Evolutionary conservation across 2,113 vertebrate species (phyloP), one percentile per base, ranked within the genome.

Genomic region (Pavo muticus): DNA sequence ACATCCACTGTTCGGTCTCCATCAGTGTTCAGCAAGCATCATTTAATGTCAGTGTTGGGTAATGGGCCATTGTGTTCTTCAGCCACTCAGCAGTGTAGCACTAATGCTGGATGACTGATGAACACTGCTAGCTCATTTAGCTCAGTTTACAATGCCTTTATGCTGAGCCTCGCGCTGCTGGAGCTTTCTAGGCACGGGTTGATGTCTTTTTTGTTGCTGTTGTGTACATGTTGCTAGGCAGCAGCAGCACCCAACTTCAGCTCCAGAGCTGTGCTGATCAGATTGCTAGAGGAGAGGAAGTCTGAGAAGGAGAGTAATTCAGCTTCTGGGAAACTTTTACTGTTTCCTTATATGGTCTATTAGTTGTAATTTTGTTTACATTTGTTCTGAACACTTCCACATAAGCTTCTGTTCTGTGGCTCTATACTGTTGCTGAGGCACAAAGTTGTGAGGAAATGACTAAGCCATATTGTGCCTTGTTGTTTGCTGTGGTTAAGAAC

Each of bases 171-270:
- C 9, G 32, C 42, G 20, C 17, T 47, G 24, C 75, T 90, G 79
- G 71, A 39, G 8, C 60, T 94, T 95, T 93, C 89, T 85, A 70
- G 45, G 65, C 68, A 79, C 47, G 6, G 9, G 30, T 23, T 70
- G 60, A 94, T 85, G 50, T 73, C 59, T 44, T 92, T 88, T 96
- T 50, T 89, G 29, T 94, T 89, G 60, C 74, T 88, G 59, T 39
- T 85, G 45, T 71, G 32, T 83, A 73, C 4, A 2, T 50, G 74
- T 59, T 84, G 67, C 67, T 71, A 47, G 57, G 48, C 70, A 91
- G 44, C 57, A 89, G 39, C 67, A 70, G 19, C 59, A 56, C n/a
- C 48, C 67, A 25, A 75, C 40, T 92, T 72, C 56, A 42, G 5
- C 50, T 56, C 25, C 68, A 74, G 71, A 60, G 13, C 35, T 90